These are phyloP conservation scores for Tetrao urogallus DNA, from an alignment of 2,113 vertebrate species.

Conservation along the genomic window DNA sequence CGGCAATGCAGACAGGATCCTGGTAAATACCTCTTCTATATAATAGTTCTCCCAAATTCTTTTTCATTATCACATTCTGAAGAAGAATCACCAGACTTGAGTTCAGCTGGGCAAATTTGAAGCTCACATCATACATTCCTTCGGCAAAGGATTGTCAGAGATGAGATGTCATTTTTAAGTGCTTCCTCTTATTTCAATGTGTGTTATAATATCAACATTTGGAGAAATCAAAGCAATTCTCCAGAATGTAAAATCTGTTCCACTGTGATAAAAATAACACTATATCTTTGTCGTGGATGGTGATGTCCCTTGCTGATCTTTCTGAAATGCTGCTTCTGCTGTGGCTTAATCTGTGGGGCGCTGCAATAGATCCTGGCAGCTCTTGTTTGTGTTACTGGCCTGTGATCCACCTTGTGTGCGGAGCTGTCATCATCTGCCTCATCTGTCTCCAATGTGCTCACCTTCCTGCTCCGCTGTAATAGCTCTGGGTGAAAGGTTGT, in stretches of 20 bases:
- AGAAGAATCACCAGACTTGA: background rate
- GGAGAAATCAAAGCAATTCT: background rate
- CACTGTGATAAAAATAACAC: background rate
- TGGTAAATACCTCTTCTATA: background rate
- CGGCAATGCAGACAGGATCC: background rate
- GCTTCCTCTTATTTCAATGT: background rate
- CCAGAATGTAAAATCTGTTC: background rate
- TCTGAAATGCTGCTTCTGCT: background rate
- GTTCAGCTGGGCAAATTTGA: background rate
- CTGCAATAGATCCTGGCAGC: background rate
- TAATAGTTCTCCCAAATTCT: background rate
- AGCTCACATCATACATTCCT: background rate
- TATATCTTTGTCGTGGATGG: background rate
- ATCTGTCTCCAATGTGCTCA: background rate
- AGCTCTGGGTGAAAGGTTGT: background rate
- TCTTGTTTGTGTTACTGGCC: background rate
- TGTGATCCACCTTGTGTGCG: background rate
- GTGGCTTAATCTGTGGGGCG: background rate
- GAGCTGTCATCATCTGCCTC: background rate
- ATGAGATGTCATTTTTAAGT: background rate
- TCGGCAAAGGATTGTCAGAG: background rate
- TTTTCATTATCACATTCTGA: background rate
- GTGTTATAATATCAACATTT: background rate
- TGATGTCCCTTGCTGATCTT: background rate
- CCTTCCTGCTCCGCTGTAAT: conserved; percentile 5